Conservation (phyloP, 2,888 invertebrate species). For the Andrena bicolor region DNA sequence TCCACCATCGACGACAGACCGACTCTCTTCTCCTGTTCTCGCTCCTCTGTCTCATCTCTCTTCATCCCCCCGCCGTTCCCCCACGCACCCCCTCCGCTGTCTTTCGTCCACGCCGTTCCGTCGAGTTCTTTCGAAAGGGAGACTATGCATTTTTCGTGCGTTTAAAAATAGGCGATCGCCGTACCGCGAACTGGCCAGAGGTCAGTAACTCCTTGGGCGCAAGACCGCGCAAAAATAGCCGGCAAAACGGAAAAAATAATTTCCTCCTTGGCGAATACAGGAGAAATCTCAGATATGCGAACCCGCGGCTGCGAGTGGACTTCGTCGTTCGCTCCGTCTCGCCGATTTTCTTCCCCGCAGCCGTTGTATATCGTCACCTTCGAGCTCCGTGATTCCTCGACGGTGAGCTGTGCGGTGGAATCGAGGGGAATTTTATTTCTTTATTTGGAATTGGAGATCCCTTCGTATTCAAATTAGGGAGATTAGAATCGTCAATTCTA, state of each 20-base stretch:
- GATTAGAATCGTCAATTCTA: no score
- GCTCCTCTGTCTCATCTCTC: slow-evolving; percentile 25
- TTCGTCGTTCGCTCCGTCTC: slow-evolving; percentile 7
- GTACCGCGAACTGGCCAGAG: slow-evolving; percentile 83
- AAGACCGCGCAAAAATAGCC: slow-evolving; percentile 79
- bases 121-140: slow-evolving; percentile 73
- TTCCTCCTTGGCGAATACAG: slow-evolving; percentile 57
- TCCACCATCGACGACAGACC: slow-evolving; percentile 51
- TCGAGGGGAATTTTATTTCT: neutral
- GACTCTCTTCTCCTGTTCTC: slow-evolving; percentile 21
- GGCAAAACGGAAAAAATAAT: slow-evolving; percentile 78
- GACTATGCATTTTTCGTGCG: slow-evolving; percentile 82
- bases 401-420: neutral
- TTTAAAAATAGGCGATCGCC: slow-evolving; percentile 83
- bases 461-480: no score
- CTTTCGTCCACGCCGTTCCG: slow-evolving; percentile 20
- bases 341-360: neutral
- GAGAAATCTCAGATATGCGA: slow-evolving; percentile 61
- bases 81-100: neutral
- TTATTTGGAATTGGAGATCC: neutral
- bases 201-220: slow-evolving; percentile 83
- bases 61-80: neutral
- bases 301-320: slow-evolving; percentile 30
- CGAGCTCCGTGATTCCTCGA: neutral
- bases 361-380: neutral